These are phyloP conservation scores for Machaerirhynchus nigripectus DNA, from an alignment of 2,113 vertebrate genomes.

Conservation along the genomic window DNA sequence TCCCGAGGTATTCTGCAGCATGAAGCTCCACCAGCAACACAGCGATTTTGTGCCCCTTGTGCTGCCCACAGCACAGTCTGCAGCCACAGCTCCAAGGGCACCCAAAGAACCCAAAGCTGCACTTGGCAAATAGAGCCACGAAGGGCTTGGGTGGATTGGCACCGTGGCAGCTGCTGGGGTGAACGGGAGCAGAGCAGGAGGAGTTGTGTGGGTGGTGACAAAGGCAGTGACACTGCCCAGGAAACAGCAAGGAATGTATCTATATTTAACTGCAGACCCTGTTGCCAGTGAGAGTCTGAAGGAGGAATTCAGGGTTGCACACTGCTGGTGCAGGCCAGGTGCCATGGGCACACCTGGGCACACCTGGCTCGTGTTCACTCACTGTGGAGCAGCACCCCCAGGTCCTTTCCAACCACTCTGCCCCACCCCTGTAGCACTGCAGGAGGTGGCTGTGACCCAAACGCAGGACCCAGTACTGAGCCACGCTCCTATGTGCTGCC, in stretches of 20 bases:
- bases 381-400: neutral
- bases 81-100: neutral
- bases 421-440: neutral
- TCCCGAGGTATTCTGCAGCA: rapidly evolving
- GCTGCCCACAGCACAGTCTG: neutral
- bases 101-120: rapidly evolving
- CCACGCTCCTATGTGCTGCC: rapidly evolving
- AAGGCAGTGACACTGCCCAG: neutral
- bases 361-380: neutral
- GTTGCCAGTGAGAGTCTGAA: neutral
- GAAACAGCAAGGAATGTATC: neutral
- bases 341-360: neutral
- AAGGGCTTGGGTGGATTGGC: rapidly evolving
- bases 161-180: neutral
- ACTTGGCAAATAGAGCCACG: neutral
- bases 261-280: neutral
- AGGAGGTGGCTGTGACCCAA: neutral
- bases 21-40: neutral
- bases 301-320: neutral
- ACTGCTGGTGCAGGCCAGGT: neutral
- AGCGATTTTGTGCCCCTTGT: neutral
- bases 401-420: neutral
- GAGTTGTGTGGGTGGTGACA: neutral
- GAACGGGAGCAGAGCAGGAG: neutral
- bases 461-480: neutral